Conservation (phyloP, 2,888 invertebrate genomes). For the Boloria selene region DNA sequence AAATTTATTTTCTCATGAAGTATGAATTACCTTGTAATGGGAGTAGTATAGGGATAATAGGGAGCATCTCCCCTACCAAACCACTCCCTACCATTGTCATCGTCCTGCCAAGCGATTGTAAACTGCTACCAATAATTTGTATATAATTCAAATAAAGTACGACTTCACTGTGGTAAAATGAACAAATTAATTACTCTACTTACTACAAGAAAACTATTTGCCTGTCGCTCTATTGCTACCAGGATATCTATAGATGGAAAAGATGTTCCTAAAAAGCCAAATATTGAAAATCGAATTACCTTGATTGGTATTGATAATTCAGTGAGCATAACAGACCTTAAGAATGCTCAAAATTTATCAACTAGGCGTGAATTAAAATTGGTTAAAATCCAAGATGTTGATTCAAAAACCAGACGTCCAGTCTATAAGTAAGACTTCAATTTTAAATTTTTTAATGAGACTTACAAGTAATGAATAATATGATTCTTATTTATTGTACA, state of each 20-base stretch:
- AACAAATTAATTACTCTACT: slow-evolving; percentile 57
- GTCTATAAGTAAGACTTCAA: slow-evolving; percentile 83
- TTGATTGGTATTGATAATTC: slow-evolving; percentile 83
- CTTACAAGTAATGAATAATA: not conserved
- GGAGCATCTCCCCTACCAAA: too few species aligned
- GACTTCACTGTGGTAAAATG: slow-evolving; percentile 43
- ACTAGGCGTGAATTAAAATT: slow-evolving; percentile 86
- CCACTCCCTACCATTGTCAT: too few species aligned
- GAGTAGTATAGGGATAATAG: too few species aligned
- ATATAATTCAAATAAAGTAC: not conserved
- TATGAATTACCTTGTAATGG: too few species aligned
- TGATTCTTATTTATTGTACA: too few species aligned
- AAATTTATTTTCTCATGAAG: too few species aligned
- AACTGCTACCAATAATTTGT: too few species aligned
- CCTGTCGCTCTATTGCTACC: slow-evolving; percentile 54
- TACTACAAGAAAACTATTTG: slow-evolving; percentile 51
- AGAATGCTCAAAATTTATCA: slow-evolving; percentile 87
- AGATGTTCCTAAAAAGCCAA: slow-evolving; percentile 70
- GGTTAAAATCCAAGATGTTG: slow-evolving; percentile 85
- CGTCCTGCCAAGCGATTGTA: too few species aligned
- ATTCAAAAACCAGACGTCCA: slow-evolving; percentile 85
- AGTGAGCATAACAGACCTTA: slow-evolving; percentile 83
- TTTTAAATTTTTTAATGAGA: not conserved
- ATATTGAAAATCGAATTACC: slow-evolving; percentile 82
- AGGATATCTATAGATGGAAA: slow-evolving; percentile 69